Percentiles rank a stretch among this genome's conserved stretches.
Evolutionary conservation across 2,797 vertebrate genomes (phyloP).

Genomic region (Tachyglossus aculeatus): DNA sequence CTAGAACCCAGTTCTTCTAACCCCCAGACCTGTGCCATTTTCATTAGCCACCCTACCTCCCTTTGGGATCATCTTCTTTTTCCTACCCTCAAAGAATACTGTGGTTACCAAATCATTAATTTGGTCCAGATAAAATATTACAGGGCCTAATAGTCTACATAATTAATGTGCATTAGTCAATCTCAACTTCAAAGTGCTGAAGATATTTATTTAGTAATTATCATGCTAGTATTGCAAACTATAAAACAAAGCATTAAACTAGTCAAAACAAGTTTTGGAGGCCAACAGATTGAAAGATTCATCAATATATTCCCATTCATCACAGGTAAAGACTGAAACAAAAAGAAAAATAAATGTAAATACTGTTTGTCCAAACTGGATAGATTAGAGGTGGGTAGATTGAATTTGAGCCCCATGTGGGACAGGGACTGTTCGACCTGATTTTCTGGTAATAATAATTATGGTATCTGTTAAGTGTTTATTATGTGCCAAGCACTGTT

Average conservation of each 20-base stretch:
- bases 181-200: neutral
- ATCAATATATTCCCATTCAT: neutral
- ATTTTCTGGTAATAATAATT: no score
- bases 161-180: neutral
- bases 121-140: neutral
- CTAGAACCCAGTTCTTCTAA: neutral
- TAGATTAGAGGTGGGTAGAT: no score
- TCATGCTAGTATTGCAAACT: neutral
- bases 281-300: constrained; percentile 28
- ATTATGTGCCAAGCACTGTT: no score
- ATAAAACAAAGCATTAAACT: neutral
- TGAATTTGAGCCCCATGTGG: no score
- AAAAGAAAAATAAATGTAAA: neutral
- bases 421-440: no score
- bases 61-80: no score
- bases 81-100: neutral
- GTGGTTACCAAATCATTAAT: neutral
- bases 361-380: neutral
- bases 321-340: neutral
- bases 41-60: no score
- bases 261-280: constrained; percentile 20
- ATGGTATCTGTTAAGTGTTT: no score
- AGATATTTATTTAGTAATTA: neutral
- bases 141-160: rapidly evolving
- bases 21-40: neutral